Conservation (phyloP, 2,797 vertebrate species). For the Choloepus didactylus region DNA sequence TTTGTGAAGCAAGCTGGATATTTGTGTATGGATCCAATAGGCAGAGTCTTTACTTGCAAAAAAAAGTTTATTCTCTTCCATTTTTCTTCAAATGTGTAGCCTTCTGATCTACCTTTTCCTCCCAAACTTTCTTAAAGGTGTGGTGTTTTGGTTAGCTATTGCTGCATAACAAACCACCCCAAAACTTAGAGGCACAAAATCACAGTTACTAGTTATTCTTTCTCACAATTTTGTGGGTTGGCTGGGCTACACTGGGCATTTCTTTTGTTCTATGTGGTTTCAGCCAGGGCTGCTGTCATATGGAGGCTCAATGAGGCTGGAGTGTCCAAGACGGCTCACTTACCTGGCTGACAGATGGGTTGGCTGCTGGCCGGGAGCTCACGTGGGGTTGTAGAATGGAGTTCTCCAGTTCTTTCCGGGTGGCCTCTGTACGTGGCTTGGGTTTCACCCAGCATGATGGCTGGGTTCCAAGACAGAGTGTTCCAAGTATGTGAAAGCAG, state of each 20-base stretch:
- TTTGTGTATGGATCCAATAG: neutral
- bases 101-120: neutral
- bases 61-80: neutral
- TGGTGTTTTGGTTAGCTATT: neutral
- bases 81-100: neutral
- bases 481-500: neutral
- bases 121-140: neutral
- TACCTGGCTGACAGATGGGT: neutral
- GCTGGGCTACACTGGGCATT: neutral
- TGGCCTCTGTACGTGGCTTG: neutral
- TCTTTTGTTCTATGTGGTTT: neutral
- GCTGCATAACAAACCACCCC: neutral
- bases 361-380: neutral
- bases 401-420: neutral
- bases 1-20: neutral
- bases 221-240: neutral
- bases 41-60: neutral
- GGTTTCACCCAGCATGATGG: neutral
- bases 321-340: neutral
- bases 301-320: accelerated
- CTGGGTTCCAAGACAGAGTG: neutral
- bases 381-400: neutral
- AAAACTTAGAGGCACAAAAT: neutral
- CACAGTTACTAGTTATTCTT: neutral
- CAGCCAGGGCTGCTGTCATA: neutral